phyloP scores from a whole-genome alignment of 2,888 invertebrate species.

The Eristalinus aeneus region DNA sequence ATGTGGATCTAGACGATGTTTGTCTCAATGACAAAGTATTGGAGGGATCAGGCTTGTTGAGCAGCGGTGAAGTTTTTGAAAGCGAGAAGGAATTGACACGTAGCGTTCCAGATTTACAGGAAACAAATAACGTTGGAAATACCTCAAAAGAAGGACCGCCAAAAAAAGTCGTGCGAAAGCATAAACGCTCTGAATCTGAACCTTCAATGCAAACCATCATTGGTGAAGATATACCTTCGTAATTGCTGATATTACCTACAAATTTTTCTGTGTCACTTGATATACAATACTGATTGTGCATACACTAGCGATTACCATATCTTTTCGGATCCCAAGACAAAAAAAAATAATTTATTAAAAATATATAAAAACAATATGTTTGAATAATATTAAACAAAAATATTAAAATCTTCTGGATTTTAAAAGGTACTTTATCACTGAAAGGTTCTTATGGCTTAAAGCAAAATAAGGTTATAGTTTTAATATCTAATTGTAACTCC shows the following conservation, averaged over 20 bases:
- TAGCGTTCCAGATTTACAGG: slow-evolving; percentile 79
- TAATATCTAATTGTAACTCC: no score
- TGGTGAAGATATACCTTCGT: slow-evolving; percentile 73
- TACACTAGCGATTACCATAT: no score
- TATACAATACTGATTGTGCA: no score
- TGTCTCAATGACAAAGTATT: slow-evolving; percentile 89
- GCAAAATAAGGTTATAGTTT: no score
- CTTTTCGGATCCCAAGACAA: no score
- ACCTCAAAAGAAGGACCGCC: slow-evolving; percentile 68
- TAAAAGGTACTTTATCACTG: no score
- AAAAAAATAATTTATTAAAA: no score
- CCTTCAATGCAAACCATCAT: slow-evolving; percentile 78
- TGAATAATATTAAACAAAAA: no score
- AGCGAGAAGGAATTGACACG: slow-evolving; percentile 78
- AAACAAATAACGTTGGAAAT: slow-evolving; percentile 52
- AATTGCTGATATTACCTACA: slow-evolving; percentile 35
- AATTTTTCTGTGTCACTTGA: no score
- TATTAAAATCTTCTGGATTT: no score
- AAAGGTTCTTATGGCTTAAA: no score
- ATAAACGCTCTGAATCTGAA: slow-evolving; percentile 80
- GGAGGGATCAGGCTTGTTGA: slow-evolving; percentile 78
- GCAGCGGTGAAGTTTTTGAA: slow-evolving; percentile 74
- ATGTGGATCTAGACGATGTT: slow-evolving; percentile 90
- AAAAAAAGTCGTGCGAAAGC: slow-evolving; percentile 76
- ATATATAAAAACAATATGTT: no score